phyloP scores from a whole-genome alignment of 2,888 invertebrate genomes.

The Eupsilia transversa region DNA sequence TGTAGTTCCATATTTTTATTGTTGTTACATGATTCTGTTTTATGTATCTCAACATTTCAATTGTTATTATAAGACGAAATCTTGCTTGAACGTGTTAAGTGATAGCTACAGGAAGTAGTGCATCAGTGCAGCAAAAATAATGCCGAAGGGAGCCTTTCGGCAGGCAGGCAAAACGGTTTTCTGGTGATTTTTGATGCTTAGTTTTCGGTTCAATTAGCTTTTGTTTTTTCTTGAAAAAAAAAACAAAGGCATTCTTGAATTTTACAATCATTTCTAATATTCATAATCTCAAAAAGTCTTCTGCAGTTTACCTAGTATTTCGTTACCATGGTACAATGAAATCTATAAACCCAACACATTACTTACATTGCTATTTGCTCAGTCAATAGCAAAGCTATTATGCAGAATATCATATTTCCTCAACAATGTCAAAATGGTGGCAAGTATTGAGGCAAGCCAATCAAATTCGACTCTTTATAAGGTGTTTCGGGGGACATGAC shows the following conservation, averaged over 20 bases:
- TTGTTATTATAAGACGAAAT: neutral
- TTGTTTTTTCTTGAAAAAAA: too few species aligned
- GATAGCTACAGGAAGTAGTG: neutral
- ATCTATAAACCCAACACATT: neutral
- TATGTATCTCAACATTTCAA: neutral
- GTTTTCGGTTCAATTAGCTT: neutral
- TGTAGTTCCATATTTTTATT: slow-evolving; percentile 26
- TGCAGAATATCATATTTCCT: slow-evolving; percentile 37
- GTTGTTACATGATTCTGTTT: slow-evolving; percentile 32
- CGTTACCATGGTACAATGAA: neutral
- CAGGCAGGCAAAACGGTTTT: neutral
- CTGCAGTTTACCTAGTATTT: neutral
- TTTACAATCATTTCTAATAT: neutral
- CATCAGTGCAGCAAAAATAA: neutral
- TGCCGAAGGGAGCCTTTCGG: neutral
- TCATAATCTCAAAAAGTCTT: slow-evolving; percentile 3
- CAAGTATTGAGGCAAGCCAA: slow-evolving; percentile 7
- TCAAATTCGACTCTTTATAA: slow-evolving; percentile 43
- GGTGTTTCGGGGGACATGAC: slow-evolving; percentile 34
- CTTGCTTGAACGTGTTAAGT: neutral
- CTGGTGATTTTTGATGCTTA: neutral
- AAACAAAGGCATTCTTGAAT: neutral
- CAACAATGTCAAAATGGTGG: slow-evolving; percentile 18
- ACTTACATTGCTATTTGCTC: neutral
- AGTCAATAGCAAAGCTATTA: slow-evolving; percentile 6